Evolutionary conservation across 2,113 vertebrate genomes (phyloP), one percentile per base, ranked within the genome.

Genomic region (Pleuronectes platessa): DNA sequence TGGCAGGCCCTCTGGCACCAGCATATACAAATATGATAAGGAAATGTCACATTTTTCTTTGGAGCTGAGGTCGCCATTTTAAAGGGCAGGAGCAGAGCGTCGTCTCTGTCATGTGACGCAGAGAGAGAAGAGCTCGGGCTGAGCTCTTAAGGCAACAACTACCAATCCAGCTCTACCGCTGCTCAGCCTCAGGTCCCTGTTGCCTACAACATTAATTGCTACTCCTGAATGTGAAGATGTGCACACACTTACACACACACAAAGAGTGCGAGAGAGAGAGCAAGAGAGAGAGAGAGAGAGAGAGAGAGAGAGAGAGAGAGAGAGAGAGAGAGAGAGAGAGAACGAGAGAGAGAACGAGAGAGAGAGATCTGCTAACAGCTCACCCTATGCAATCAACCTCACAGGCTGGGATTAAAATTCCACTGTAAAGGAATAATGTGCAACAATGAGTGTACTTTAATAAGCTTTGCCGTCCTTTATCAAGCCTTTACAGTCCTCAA

Each of bases 401-500:
- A 84, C 69, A 86, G 88, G 89, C 71, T 75, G 42, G 79, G 87
- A 92, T 93, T 92, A 90, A 81, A 91, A 78, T 74, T 83, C 79
- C 51, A 76, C 88, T 81, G 80, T 78, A 84, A 91, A 93, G 86
- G 77, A 91, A 88, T 83, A 86, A 89, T 79, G 75, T 78, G 79
- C 74, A 76, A 78, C 56, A 73, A 73, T 26, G 82, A 64, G 53
- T 82, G 85, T 47, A 31, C 87, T 86, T 89, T 85, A 90, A 92
- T 84, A 86, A 85, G 89, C 90, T 82, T 74, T 72, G 61, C 72
- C 59, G 70, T 88, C 69, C 78, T 91, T 93, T 93, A 94, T 94
- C 90, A 86, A 84, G 68, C 78, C 67, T 45, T 62, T 68, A 61
- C 89, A 92, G 87, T 89, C 89, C 89, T 92, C 89, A 88, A 78